These are phyloP conservation scores for Sigmodon hispidus DNA, from an alignment of 2,113 vertebrate species.

Conservation along the genomic window DNA sequence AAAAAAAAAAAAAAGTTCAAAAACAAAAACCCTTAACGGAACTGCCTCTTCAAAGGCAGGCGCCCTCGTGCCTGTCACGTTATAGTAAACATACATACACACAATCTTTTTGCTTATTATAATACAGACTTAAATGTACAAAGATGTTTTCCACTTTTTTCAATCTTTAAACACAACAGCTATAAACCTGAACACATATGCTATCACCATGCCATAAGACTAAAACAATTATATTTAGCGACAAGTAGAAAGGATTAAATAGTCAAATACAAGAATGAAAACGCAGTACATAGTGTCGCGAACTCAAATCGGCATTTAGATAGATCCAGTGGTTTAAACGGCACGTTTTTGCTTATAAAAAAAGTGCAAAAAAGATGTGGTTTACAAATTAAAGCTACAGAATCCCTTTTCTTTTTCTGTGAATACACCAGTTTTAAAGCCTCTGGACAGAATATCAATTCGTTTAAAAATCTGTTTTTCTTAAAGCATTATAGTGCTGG, in stretches of 20 bases:
- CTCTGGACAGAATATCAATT: constrained; percentile 77
- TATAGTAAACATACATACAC: constrained; percentile 99
- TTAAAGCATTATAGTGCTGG: constrained; percentile 79
- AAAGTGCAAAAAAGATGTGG: constrained; percentile 96
- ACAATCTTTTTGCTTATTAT: constrained; percentile 99
- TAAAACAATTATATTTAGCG: constrained; percentile 99
- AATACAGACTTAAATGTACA: constrained; percentile 99
- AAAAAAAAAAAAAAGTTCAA: constrained; percentile 88
- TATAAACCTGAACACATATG: constrained; percentile 99
- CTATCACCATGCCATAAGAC: constrained; percentile 99
- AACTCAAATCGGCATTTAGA: constrained; percentile 99
- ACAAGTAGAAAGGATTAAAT: constrained; percentile 99
- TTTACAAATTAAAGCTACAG: constrained; percentile 99
- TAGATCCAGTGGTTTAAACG: constrained; percentile 97
- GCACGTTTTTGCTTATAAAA: constrained; percentile 92
- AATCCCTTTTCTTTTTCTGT: constrained; percentile 89
- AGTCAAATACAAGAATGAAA: constrained; percentile 99
- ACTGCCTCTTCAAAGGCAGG: constrained; percentile 96
- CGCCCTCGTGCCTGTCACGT: constrained; percentile 98
- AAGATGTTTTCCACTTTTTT: constrained; percentile 97
- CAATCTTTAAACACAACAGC: constrained; percentile 99
- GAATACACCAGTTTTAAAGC: constrained; percentile 85
- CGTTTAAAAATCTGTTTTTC: constrained; percentile 71
- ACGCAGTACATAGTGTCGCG: constrained; percentile 98
- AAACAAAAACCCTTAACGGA: constrained; percentile 94